Base-by-base conservation (phyloP, 1,140 invertebrate genomes). In the Drosophila funebris region DNA sequence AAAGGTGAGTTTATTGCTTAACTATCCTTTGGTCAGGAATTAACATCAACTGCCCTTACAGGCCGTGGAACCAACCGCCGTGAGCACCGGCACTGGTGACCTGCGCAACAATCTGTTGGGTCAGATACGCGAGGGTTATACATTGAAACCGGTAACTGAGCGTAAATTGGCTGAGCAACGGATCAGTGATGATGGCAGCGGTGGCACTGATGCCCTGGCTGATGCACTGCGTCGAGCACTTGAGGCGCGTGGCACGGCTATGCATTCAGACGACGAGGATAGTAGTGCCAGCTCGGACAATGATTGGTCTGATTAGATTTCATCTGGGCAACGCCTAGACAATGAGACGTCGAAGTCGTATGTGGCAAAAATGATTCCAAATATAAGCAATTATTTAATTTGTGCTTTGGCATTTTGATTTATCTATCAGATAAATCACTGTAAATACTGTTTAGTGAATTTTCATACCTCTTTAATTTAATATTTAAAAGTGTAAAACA, bases 71-170 rank as follows among this genome's bases (percentile, higher is more conserved):
- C 92, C 93, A 16, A 89, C 91, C 7, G 92, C 92, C 73, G 71
- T 68, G 14, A 61, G 92, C 85, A 78, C 87, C 74, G 56, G 77
- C 70, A 73, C 79, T 41, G 71, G 70, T 48, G 94, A 95, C 76
- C 90, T 94, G 4, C 93, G 96, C 74, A 95, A 94, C 79, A 95
- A 97, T 89, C 92, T 97, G 41, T 92, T 98, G 67, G 94, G 94
- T 82, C 95, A 97, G 88, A 98, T 98, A 76, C 93, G 96, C 72
- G 94, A 95, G 90, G 97, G 97, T 53, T 93, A 95, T 50, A 94
- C 95, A 67, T 92, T 98, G 33, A 96, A 95, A 91, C 94, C 95
- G 14, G 95, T 78, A 4, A 57, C 61, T 6, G 75, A 88, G 18
- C 90, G 91, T 1, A 89, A 90, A 48, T 22, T 91, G 24, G 66